These are phyloP conservation scores for Oscheius sp. DNA, from an alignment of 2,888 invertebrate species.

Conservation along the genomic window DNA sequence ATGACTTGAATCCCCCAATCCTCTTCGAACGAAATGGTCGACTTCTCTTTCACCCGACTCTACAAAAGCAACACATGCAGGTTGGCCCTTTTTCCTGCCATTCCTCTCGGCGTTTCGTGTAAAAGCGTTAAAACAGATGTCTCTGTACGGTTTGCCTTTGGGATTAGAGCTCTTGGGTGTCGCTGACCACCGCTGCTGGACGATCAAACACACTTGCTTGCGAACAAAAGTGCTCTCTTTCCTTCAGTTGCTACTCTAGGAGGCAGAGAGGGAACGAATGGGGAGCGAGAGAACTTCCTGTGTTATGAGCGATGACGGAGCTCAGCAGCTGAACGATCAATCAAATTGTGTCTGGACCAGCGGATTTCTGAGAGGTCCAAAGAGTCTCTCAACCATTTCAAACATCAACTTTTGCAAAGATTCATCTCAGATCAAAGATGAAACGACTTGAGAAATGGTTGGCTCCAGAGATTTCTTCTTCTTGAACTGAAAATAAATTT, in stretches of 20 bases:
- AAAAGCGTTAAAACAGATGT: constrained; percentile 12
- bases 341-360: too few species aligned
- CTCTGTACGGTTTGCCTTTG: constrained; percentile 14
- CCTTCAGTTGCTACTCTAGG: neutral
- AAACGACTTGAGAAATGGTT: too few species aligned
- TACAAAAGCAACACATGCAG: constrained; percentile 10
- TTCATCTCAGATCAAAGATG: too few species aligned
- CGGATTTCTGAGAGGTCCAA: too few species aligned
- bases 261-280: neutral
- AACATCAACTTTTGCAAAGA: too few species aligned
- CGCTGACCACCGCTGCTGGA: constrained; percentile 16
- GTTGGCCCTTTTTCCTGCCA: constrained; percentile 4
- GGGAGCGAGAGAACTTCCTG: too few species aligned
- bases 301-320: too few species aligned
- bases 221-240: constrained; percentile 24
- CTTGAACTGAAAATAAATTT: too few species aligned
- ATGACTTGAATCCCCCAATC: neutral
- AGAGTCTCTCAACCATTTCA: too few species aligned
- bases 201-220: constrained; percentile 3
- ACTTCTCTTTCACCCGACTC: constrained; percentile 20
- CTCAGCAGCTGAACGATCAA: too few species aligned
- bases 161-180: constrained; percentile 28
- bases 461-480: too few species aligned
- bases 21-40: constrained; percentile 7
- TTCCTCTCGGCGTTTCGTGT: neutral